These are phyloP conservation scores for Ceratosolen fusciceps DNA, from an alignment of 1,140 invertebrate genomes.

Conservation along the genomic window DNA sequence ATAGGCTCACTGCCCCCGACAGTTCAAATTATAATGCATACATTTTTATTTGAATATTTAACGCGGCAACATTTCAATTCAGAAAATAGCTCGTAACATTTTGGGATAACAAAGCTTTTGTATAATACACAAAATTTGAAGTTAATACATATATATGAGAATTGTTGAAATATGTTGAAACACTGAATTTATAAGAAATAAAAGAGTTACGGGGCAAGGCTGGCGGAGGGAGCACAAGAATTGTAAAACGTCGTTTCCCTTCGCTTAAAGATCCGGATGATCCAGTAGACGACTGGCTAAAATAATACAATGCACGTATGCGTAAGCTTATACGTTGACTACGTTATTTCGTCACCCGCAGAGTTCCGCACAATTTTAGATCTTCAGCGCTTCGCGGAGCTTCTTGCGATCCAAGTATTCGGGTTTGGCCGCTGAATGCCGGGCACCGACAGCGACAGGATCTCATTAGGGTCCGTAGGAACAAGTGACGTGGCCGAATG, in stretches of 20 bases:
- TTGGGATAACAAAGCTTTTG: background rate
- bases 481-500: background rate
- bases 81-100: background rate
- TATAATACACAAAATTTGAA: too few species aligned
- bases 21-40: too few species aligned
- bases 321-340: background rate
- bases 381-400: background rate
- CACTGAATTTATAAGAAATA: background rate
- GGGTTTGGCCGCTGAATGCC: background rate
- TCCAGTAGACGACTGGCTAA: background rate
- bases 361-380: constrained; percentile 5
- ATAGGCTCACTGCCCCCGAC: too few species aligned
- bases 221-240: background rate
- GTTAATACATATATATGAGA: too few species aligned
- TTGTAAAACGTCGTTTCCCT: background rate
- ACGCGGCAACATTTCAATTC: background rate
- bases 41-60: background rate
- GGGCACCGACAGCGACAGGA: too few species aligned
- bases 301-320: background rate
- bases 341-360: constrained; percentile 12
- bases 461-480: constrained; percentile 16
- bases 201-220: background rate
- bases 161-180: too few species aligned
- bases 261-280: background rate
- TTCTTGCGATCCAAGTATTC: background rate